phyloP scores from a whole-genome alignment of 2,113 vertebrate genomes.

The Lasiurus borealis region DNA sequence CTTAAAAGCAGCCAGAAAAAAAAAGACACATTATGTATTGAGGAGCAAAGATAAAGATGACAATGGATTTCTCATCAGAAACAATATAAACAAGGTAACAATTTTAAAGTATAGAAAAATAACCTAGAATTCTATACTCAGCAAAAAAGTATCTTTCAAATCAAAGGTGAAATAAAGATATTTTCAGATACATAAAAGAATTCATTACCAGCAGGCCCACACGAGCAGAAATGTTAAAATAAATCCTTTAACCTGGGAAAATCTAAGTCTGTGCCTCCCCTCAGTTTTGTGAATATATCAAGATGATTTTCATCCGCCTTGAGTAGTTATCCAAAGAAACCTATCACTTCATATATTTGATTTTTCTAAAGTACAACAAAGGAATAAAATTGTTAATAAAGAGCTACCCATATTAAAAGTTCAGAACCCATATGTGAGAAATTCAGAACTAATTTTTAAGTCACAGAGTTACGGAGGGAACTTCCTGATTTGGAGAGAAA shows the following conservation, averaged over 20 bases:
- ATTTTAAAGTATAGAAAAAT: background rate
- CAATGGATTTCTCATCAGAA: background rate
- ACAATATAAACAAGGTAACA: background rate
- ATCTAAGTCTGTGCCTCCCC: background rate
- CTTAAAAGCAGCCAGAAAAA: slow-evolving; percentile 4
- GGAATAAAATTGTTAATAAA: slow-evolving; percentile 50
- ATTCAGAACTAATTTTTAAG: background rate
- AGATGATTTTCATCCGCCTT: slow-evolving; percentile 78
- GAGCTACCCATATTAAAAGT: slow-evolving; percentile 80
- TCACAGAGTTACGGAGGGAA: background rate
- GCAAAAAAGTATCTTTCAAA: background rate
- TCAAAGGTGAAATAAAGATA: slow-evolving; percentile 13
- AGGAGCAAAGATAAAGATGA: background rate
- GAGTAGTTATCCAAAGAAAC: slow-evolving; percentile 90
- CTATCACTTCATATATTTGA: slow-evolving; percentile 89
- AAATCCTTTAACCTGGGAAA: background rate
- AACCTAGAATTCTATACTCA: background rate
- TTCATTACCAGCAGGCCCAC: background rate
- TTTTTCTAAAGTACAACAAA: slow-evolving; percentile 81
- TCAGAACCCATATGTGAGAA: slow-evolving; percentile 87
- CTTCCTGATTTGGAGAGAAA: slow-evolving; percentile 85
- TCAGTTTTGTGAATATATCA: slow-evolving; percentile 64
- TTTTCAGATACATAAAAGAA: background rate
- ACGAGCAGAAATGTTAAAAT: slow-evolving; percentile 21
- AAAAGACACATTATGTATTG: background rate